phyloP scores from a whole-genome alignment of 2,797 vertebrate species.

The Acrossocheilus wenchowensis region DNA sequence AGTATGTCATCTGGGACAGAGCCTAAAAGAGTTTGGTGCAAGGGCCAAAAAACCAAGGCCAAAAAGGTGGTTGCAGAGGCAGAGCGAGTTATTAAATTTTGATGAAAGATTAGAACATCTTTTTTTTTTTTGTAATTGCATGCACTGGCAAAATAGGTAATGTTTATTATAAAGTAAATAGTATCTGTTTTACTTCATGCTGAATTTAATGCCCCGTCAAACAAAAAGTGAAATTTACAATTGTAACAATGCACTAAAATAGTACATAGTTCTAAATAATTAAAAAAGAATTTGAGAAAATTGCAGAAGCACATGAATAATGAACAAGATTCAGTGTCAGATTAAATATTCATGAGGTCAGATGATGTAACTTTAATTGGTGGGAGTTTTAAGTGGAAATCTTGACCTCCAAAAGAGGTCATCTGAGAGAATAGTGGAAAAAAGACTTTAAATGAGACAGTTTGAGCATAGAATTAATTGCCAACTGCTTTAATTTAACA shows the following conservation, averaged over 20 bases:
- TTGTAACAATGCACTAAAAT: conserved; percentile 33
- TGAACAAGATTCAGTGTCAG: conserved; percentile 54
- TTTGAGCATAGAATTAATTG: not conserved
- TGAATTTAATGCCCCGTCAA: not conserved
- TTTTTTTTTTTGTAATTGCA: too few species aligned
- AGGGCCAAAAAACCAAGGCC: not conserved
- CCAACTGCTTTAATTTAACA: not conserved
- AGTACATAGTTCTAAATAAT: conserved; percentile 42
- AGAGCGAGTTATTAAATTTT: not conserved
- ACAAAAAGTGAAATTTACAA: not conserved
- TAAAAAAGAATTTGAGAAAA: conserved; percentile 45
- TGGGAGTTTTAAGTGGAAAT: conserved; percentile 42
- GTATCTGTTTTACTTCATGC: not conserved
- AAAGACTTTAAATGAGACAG: not conserved
- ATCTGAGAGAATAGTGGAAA: not conserved
- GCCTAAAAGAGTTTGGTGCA: not conserved
- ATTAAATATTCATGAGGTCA: conserved; percentile 62
- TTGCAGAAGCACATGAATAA: conserved; percentile 49
- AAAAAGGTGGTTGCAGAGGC: not conserved
- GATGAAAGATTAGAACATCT: not conserved
- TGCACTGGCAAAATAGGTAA: not conserved
- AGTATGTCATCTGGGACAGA: not conserved
- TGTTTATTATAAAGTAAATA: not conserved
- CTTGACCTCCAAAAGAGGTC: conserved; percentile 19
- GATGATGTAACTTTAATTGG: conserved; percentile 57